phyloP scores from a whole-genome alignment of 1,140 invertebrate species.

The Fragariocoptes setiger region DNA sequence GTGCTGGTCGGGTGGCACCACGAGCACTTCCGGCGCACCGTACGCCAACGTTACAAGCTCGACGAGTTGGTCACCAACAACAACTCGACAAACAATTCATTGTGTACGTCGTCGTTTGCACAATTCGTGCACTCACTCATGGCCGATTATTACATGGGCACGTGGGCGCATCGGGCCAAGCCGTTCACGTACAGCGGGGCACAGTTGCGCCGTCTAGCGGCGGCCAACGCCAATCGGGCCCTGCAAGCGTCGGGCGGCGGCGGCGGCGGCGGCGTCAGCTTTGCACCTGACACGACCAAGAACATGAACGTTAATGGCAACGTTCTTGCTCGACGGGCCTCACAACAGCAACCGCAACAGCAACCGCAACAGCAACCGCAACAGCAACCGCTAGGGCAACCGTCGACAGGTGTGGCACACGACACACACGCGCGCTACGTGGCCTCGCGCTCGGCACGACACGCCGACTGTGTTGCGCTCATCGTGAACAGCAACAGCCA shows the following conservation, averaged over 20 bases:
- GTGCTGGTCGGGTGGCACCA: conserved; percentile 95
- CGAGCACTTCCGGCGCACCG: conserved; percentile 70
- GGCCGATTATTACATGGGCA: conserved; percentile 84
- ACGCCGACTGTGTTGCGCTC: not conserved
- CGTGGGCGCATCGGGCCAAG: conserved; percentile 73
- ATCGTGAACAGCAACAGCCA: not conserved
- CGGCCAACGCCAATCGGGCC: not conserved
- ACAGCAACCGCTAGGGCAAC: not conserved
- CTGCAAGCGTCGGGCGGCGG: conserved; percentile 35
- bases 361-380: not conserved
- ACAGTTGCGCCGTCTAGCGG: conserved; percentile 39
- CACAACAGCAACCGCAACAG: not conserved
- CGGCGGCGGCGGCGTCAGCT: conserved; percentile 72
- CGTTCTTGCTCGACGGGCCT: conserved; percentile 17
- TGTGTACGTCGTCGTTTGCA: too few relatives aligned
- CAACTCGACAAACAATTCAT: conserved; percentile 79
- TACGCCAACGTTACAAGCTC: conserved; percentile 75
- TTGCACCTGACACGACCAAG: conserved; percentile 71
- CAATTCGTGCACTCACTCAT: conserved; percentile 92
- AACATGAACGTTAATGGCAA: conserved; percentile 62
- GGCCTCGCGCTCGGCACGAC: not conserved
- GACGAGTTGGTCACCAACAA: too few relatives aligned
- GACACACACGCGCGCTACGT: not conserved
- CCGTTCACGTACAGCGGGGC: conserved; percentile 89
- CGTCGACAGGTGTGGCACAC: not conserved